Evolutionary conservation across 30 jellyfish, hydroid and myxozoan genomes (phyloP), one percentile per base, ranked within the genome.

Genomic region (Aurelia aurita): DNA sequence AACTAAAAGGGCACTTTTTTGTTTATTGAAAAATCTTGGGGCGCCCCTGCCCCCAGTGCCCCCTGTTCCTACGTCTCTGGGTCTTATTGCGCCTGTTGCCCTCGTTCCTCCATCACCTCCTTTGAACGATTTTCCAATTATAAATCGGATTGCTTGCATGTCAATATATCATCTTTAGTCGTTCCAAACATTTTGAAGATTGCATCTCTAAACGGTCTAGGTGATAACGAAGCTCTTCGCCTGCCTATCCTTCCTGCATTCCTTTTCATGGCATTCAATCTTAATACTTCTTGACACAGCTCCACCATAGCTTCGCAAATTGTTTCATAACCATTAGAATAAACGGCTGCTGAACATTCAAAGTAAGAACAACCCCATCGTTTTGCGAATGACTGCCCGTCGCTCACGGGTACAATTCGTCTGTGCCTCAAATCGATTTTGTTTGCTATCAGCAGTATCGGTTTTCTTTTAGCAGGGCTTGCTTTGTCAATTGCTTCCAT

Each of bases 311-410:
- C 97, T 2, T 63, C 97, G 55, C 97, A 79, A 2, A 89, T 77
- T 28, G 87, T 84, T 22, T 73, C 74, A 43, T 89, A 89, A 23
- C 97, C 97, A 45, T 76, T 64, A 14, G 87, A 25, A 21, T 59
- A 89, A 59, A 63, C 88, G 2, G 97, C 95, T 15, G 97, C 97
- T 15, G 97, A 90, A 66, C 97, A 69, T 80, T 90, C 97, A 19
- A 72, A 86, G 69, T 69, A 77, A 54, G 88, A 71, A 75, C 91
- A 87, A 21, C 85, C 88, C 87, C 81, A 76, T 32, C 69, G 45
- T 21, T 67, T 54, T 5, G 97, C 90, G 20, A 90, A 69, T 22
- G 84, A 19, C 69, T 82, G 94, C 12, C 88, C 95, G 18, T 82
- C 97, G 12, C 73, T 75, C 21, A 76, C 49, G 19, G 84, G 32